Conservation (phyloP, 2,797 vertebrate species). For the Clarias laeviceps region DNA sequence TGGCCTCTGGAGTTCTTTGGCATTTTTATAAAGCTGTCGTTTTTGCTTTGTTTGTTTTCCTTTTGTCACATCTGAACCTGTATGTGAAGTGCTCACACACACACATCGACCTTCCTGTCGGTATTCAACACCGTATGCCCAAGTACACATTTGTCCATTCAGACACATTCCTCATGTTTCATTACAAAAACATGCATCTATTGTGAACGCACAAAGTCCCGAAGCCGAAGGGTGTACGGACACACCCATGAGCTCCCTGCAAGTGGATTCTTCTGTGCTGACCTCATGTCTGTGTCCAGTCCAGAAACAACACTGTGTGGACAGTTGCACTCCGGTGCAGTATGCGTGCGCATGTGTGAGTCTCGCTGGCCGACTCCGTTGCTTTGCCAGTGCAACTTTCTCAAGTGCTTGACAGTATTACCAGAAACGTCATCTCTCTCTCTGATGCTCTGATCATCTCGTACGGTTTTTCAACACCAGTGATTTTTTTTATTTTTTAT, state of each 20-base stretch:
- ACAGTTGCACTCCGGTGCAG: slow-evolving; percentile 69
- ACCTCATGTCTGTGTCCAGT: slow-evolving; percentile 73
- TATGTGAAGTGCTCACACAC: background rate
- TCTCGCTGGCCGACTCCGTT: background rate
- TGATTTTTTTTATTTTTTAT: too few species aligned
- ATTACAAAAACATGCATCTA: slow-evolving; percentile 6
- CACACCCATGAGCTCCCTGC: slow-evolving; percentile 53
- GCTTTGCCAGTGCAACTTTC: slow-evolving; percentile 13
- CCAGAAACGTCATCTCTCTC: background rate
- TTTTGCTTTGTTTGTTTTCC: slow-evolving; percentile 43
- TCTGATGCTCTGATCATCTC: slow-evolving; percentile 6
- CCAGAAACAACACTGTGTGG: slow-evolving; percentile 69
- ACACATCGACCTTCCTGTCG: slow-evolving; percentile 7
- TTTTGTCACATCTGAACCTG: slow-evolving; percentile 28
- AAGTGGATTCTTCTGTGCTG: slow-evolving; percentile 74
- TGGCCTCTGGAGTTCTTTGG: slow-evolving; percentile 22
- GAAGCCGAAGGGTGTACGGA: background rate
- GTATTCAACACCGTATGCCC: slow-evolving; percentile 2
- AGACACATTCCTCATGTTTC: slow-evolving; percentile 7
- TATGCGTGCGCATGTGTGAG: slow-evolving; percentile 22
- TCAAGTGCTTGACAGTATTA: background rate
- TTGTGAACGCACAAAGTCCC: background rate
- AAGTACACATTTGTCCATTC: background rate
- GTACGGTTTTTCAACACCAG: too few species aligned
- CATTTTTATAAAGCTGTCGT: slow-evolving; percentile 26